Evolutionary conservation across 2,888 invertebrate species (phyloP).

Genomic region (Gortyna flavago): DNA sequence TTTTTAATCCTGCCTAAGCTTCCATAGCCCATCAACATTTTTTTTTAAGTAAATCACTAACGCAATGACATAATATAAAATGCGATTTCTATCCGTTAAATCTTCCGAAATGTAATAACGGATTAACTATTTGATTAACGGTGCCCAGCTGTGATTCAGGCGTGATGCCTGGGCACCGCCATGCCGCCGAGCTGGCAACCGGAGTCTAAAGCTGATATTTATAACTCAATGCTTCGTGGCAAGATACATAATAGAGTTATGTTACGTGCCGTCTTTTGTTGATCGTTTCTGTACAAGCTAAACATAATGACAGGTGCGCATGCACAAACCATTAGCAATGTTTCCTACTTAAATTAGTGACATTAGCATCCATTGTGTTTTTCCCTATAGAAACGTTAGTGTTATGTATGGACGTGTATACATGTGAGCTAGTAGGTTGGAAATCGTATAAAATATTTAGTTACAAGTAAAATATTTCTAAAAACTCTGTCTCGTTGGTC

Average conservation of each 20-base stretch:
- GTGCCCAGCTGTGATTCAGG: no score
- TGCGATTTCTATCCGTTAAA: no score
- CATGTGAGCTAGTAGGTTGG: neutral
- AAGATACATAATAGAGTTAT: neutral
- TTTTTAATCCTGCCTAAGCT: no score
- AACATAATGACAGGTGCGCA: slow-evolving; percentile 1
- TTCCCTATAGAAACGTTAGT: neutral
- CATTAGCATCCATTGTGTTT: slow-evolving; percentile 16
- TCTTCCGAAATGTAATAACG: no score
- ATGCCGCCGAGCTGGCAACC: no score
- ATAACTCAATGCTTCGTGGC: neutral
- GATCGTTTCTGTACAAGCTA: slow-evolving; percentile 3
- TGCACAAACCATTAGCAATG: slow-evolving; percentile 19
- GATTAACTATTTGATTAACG: no score
- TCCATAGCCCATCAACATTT: no score
- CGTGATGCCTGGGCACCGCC: no score
- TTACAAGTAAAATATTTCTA: neutral
- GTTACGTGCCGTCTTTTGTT: slow-evolving; percentile 24
- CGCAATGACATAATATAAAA: no score
- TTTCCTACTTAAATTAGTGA: slow-evolving; percentile 18
- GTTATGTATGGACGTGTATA: neutral
- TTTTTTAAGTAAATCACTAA: no score
- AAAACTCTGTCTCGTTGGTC: neutral
- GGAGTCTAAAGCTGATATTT: no score
- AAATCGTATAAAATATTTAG: neutral